Evolutionary conservation across 2,113 vertebrate species (phyloP).

Genomic region (Coreoperca whiteheadi): DNA sequence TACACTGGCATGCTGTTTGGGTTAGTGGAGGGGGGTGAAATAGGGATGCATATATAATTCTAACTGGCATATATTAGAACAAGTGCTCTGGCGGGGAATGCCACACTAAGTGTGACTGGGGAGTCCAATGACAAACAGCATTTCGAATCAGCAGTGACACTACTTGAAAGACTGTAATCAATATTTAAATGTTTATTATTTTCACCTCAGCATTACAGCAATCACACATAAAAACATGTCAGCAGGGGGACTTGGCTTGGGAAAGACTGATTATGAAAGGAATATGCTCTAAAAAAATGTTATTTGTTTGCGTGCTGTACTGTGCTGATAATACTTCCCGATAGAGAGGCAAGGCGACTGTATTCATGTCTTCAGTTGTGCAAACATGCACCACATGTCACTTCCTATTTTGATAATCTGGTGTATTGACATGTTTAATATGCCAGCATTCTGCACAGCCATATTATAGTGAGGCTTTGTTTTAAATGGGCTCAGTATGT

Average conservation of each 20-base stretch:
- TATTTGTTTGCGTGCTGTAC: constrained; percentile 44
- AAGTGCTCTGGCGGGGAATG: constrained; percentile 70
- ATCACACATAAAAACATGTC: constrained; percentile 58
- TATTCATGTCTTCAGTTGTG: constrained; percentile 40
- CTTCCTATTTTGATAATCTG: constrained; percentile 60
- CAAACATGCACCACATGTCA: constrained; percentile 60
- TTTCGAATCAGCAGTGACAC: constrained; percentile 76
- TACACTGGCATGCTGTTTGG: constrained; percentile 80
- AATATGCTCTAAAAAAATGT: constrained; percentile 39
- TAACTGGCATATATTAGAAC: constrained; percentile 75
- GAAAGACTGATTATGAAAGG: constrained; percentile 44
- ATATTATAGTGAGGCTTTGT: constrained; percentile 36
- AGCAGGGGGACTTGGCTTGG: constrained; percentile 30
- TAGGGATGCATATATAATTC: constrained; percentile 79
- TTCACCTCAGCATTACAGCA: constrained; percentile 41
- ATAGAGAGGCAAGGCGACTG: constrained; percentile 32
- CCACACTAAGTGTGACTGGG: constrained; percentile 63
- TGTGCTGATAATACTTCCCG: constrained; percentile 46
- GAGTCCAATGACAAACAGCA: constrained; percentile 74
- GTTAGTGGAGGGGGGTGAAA: constrained; percentile 58
- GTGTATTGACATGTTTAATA: constrained; percentile 66
- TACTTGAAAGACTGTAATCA: constrained; percentile 67
- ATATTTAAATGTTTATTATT: constrained; percentile 76
- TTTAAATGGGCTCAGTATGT: constrained; percentile 69
- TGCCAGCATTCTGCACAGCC: constrained; percentile 42